A percentile compares a stretch with the other conserved stretches of the same genome.
Conservation (phyloP, 2,888 invertebrate species). For the Mythimna impura region DNA sequence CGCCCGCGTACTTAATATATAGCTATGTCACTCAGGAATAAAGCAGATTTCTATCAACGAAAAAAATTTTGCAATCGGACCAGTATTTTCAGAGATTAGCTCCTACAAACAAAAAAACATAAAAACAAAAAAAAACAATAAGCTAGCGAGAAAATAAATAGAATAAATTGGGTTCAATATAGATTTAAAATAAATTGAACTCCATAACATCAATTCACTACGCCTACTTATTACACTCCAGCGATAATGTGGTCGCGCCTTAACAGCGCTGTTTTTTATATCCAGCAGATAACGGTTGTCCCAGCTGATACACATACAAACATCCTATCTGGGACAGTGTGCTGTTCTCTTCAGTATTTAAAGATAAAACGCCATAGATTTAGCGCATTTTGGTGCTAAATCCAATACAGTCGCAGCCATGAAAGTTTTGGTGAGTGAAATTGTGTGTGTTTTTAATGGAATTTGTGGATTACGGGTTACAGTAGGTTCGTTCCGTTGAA, state of each 20-base stretch:
- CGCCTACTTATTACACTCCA: background rate
- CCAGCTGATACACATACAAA: constrained; percentile 57
- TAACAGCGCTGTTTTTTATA: constrained; percentile 44
- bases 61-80: no score
- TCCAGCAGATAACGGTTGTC: constrained; percentile 47
- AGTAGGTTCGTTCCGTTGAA: background rate
- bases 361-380: constrained; percentile 34
- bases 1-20: no score
- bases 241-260: constrained; percentile 5
- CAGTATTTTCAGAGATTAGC: no score
- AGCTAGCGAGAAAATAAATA: no score
- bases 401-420: constrained; percentile 26
- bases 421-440: constrained; percentile 47
- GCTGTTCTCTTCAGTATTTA: constrained; percentile 51
- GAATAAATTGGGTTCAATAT: background rate
- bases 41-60: no score
- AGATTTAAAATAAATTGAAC: background rate
- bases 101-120: no score
- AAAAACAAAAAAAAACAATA: no score
- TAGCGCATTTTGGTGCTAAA: background rate
- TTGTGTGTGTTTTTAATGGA: background rate
- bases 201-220: background rate
- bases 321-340: constrained; percentile 49
- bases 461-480: background rate
- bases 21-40: no score